These are phyloP conservation scores for Aramus guarauna DNA, from an alignment of 2,113 vertebrate species.

Conservation along the genomic window DNA sequence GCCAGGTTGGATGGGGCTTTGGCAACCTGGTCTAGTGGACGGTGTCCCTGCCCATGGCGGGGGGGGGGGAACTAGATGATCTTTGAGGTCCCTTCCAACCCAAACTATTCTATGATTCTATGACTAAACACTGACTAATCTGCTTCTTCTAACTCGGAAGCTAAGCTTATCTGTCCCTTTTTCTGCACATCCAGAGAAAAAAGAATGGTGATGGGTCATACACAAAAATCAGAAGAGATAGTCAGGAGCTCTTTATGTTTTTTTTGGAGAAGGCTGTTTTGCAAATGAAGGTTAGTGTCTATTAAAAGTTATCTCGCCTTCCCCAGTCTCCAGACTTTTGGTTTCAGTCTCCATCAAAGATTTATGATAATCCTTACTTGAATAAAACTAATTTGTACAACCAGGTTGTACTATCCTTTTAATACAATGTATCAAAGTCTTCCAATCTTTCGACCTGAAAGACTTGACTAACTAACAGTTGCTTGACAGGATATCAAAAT, in stretches of 20 bases:
- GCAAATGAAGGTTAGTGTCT: neutral
- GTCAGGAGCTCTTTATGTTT: neutral
- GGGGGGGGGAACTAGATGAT: too few relatives aligned
- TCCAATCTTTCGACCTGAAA: neutral
- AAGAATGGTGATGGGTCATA: neutral
- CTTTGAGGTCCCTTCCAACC: too few relatives aligned
- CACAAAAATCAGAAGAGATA: neutral
- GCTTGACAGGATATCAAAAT: neutral
- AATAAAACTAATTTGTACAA: neutral
- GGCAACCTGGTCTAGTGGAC: too few relatives aligned
- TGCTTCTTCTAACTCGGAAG: neutral
- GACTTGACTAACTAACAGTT: neutral
- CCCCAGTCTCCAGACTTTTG: neutral
- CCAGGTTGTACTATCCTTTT: neutral
- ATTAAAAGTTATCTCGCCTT: neutral
- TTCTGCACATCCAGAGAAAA: neutral
- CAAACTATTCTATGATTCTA: neutral
- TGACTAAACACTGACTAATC: constrained; percentile 11
- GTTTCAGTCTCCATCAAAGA: neutral
- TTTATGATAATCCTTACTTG: neutral
- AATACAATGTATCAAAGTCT: neutral
- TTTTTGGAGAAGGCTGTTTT: neutral
- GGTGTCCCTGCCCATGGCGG: too few relatives aligned
- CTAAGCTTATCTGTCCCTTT: neutral
- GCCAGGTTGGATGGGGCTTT: too few relatives aligned